phyloP scores from a whole-genome alignment of 2,888 invertebrate species.

The Empis livida region DNA sequence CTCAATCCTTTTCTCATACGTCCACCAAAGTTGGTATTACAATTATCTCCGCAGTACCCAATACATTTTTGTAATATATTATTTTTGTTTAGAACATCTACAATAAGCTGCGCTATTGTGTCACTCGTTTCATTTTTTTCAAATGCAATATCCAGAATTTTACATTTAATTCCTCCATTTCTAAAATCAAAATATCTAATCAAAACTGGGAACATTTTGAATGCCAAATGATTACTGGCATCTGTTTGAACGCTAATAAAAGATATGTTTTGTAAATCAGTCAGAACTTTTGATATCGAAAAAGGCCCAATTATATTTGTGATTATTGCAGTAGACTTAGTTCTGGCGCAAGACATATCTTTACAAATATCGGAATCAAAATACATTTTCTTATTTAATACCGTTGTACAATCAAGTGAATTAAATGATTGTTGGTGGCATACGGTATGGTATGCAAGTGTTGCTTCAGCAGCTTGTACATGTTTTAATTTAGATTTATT shows the following conservation, averaged over 20 bases:
- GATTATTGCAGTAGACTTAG: conserved; percentile 3
- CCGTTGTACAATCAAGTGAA: conserved; percentile 4
- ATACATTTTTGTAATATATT: no score
- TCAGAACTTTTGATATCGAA: conserved; percentile 4
- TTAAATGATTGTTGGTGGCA: conserved; percentile 3
- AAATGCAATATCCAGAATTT: no score
- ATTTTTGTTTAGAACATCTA: no score
- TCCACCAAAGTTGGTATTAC: no score
- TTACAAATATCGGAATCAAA: conserved; percentile 4
- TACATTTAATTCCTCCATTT: no score
- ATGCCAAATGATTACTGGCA: conserved; percentile 5
- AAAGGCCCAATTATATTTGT: conserved; percentile 4
- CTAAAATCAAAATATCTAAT: conserved; percentile 3
- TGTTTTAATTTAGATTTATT: neutral
- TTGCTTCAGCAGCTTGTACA: conserved; percentile 3
- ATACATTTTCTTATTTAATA: conserved; percentile 3
- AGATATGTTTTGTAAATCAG: conserved; percentile 1
- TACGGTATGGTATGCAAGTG: conserved; percentile 3
- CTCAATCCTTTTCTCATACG: no score
- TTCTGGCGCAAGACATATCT: conserved; percentile 2
- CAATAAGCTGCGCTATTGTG: no score
- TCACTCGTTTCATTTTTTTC: no score
- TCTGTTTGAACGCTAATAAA: conserved; percentile 3
- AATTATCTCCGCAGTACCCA: no score
- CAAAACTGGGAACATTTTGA: conserved; percentile 5